Conservation (phyloP, 1,140 invertebrate species). For the Drosophila truncata region DNA sequence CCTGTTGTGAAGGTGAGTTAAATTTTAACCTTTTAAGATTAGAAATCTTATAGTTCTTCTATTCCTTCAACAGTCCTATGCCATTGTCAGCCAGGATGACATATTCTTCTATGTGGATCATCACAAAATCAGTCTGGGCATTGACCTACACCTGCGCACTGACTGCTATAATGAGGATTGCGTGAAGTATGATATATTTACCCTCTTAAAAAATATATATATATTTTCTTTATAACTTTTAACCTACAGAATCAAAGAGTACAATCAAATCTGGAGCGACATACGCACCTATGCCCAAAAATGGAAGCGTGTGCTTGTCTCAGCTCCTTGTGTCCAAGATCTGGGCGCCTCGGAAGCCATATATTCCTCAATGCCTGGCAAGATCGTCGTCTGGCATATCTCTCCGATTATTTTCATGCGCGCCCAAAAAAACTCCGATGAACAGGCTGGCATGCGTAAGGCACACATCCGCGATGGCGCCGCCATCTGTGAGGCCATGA, state of each 20-base stretch:
- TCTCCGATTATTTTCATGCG: slow-evolving; percentile 94
- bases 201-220: too few relatives aligned
- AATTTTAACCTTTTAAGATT: not conserved
- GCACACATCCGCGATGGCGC: slow-evolving; percentile 95
- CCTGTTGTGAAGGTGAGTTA: slow-evolving; percentile 89
- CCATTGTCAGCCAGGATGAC: slow-evolving; percentile 89
- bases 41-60: not conserved
- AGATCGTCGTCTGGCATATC: slow-evolving; percentile 87
- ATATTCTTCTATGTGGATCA: slow-evolving; percentile 89
- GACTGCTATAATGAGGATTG: slow-evolving; percentile 88
- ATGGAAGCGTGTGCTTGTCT: slow-evolving; percentile 90
- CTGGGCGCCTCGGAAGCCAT: slow-evolving; percentile 92
- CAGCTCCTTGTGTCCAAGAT: slow-evolving; percentile 89
- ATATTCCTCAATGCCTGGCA: slow-evolving; percentile 88
- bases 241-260: slow-evolving; percentile 88
- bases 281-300: slow-evolving; percentile 88
- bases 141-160: slow-evolving; percentile 86
- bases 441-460: slow-evolving; percentile 94
- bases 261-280: slow-evolving; percentile 90
- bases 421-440: slow-evolving; percentile 93
- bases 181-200: slow-evolving; percentile 87
- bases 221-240: not conserved
- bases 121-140: slow-evolving; percentile 87
- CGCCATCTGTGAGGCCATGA: slow-evolving; percentile 95
- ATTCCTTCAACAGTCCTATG: slow-evolving; percentile 87